Percentiles rank a stretch among this genome's conserved stretches.
These are phyloP conservation scores for Spisula subtruncata DNA, from an alignment of 2,888 invertebrate species.

Conservation along the genomic window DNA sequence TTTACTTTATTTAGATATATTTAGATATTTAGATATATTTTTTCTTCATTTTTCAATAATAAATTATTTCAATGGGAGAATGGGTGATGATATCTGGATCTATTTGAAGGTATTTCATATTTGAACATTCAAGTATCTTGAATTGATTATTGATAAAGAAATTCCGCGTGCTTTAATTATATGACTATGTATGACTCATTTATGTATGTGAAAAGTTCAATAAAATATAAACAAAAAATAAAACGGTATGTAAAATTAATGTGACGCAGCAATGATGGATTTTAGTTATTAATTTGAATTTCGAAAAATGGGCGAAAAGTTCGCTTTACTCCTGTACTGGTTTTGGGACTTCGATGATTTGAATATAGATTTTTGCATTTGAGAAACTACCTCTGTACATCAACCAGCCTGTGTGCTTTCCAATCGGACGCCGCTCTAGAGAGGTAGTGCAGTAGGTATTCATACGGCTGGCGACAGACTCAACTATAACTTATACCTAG, in stretches of 20 bases:
- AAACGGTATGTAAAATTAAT: background rate
- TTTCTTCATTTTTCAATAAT: background rate
- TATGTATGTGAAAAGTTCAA: background rate
- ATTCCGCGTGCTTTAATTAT: background rate
- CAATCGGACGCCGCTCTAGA: too few species aligned
- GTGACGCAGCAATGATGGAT: too few species aligned
- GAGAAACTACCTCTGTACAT: too few species aligned
- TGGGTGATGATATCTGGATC: background rate
- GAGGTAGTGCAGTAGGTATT: too few species aligned
- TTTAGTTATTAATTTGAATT: background rate
- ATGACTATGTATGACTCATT: too few species aligned
- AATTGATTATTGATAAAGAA: background rate
- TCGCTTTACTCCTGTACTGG: background rate
- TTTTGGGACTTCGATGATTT: background rate
- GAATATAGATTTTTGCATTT: background rate
- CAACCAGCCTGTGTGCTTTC: too few species aligned
- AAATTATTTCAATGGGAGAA: background rate
- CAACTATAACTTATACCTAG: too few species aligned
- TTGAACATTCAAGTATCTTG: background rate
- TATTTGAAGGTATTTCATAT: conserved; percentile 9
- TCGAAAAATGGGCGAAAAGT: too few species aligned
- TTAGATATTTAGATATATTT: background rate
- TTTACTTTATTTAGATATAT: too few species aligned
- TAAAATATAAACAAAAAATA: background rate
- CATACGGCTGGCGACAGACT: too few species aligned